A percentile compares a stretch with the other conserved stretches of the same genome.
These are phyloP conservation scores for Eidolon dupreanum DNA, from an alignment of 2,797 vertebrate genomes.

Conservation along the genomic window DNA sequence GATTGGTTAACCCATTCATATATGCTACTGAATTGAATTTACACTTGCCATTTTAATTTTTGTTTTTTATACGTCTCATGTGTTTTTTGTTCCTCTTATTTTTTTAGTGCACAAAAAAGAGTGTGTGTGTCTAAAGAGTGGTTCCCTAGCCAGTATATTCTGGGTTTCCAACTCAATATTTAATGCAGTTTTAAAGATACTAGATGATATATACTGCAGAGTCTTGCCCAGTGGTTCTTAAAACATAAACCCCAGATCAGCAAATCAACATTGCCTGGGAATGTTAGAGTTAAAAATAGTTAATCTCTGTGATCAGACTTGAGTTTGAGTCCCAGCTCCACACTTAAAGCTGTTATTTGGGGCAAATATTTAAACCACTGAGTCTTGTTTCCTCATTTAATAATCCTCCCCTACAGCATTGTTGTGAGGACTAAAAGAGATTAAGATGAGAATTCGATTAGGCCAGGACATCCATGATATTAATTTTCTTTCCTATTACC, in stretches of 20 bases:
- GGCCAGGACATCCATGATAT: background rate
- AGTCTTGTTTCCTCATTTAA: background rate
- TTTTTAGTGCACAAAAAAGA: constrained; percentile 2
- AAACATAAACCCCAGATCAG: background rate
- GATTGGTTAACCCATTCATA: background rate
- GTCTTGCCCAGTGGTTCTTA: background rate
- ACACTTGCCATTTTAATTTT: background rate
- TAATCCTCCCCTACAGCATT: background rate
- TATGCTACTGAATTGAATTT: background rate
- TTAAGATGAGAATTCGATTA: background rate
- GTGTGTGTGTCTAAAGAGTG: background rate
- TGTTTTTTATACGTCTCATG: background rate
- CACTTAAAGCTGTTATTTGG: background rate
- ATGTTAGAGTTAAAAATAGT: background rate
- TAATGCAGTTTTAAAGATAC: background rate
- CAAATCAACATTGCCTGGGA: background rate
- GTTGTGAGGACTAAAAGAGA: background rate
- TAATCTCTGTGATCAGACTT: background rate
- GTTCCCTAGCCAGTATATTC: background rate
- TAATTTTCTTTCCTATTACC: constrained; percentile 8
- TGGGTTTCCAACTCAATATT: background rate
- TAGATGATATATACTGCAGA: background rate
- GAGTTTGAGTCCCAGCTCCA: background rate
- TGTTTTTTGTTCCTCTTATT: background rate
- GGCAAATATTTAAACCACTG: background rate